Conservation (phyloP, 2,113 vertebrate species). For the Bucco capensis region DNA sequence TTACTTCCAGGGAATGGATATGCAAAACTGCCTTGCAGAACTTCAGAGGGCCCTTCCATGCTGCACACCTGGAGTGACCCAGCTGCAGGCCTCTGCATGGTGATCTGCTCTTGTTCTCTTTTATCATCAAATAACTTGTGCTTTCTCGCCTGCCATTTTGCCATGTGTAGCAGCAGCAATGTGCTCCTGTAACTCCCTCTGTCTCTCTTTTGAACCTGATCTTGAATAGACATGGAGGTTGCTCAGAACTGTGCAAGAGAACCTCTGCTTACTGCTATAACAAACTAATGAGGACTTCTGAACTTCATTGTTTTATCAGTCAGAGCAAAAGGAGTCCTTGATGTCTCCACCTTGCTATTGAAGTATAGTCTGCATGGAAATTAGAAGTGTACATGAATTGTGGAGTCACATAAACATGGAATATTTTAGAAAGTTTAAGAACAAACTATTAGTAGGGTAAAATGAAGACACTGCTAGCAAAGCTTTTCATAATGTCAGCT, state of each 20-base stretch:
- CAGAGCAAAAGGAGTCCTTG: neutral
- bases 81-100: neutral
- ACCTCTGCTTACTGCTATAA: neutral
- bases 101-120: neutral
- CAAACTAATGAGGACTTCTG: neutral
- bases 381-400: neutral
- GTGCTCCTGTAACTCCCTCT: neutral
- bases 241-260: neutral
- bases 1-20: neutral
- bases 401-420: neutral
- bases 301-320: neutral
- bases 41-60: neutral
- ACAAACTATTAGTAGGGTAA: neutral
- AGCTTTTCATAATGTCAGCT: neutral
- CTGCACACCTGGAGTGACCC: neutral
- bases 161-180: neutral
- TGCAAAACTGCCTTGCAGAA: neutral
- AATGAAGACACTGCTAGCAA: neutral
- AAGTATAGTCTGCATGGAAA: neutral
- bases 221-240: neutral
- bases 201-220: neutral
- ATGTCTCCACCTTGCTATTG: neutral
- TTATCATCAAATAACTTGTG: neutral
- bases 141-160: neutral
- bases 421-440: neutral